Percentiles rank a stretch among this genome's conserved stretches.
Conservation (phyloP, 2,888 invertebrate species). For the Yponomeuta evonymella region DNA sequence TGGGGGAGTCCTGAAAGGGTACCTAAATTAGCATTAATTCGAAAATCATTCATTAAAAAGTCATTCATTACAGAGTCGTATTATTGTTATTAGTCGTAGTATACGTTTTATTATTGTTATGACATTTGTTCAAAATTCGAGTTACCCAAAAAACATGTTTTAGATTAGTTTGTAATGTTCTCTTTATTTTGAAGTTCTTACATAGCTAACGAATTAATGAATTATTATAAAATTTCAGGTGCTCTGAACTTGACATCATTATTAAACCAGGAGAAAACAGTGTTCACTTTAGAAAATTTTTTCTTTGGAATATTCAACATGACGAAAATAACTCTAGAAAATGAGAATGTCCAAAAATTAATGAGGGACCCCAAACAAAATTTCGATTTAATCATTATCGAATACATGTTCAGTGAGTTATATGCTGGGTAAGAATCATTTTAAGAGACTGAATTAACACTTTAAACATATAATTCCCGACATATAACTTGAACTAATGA, state of each 20-base stretch:
- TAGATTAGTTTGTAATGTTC: background rate
- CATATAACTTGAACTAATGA: no score
- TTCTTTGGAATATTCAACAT: slow-evolving; percentile 23
- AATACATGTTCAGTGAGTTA: slow-evolving; percentile 44
- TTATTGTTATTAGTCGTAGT: no score
- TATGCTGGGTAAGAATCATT: slow-evolving; percentile 34
- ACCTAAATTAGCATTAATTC: no score
- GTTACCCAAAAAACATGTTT: background rate
- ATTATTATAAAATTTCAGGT: background rate
- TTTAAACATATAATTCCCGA: no score
- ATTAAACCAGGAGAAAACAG: slow-evolving; percentile 28
- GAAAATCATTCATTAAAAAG: no score
- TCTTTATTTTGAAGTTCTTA: background rate
- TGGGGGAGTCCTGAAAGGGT: no score
- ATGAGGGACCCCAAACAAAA: slow-evolving; percentile 33
- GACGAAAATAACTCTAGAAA: slow-evolving; percentile 25
- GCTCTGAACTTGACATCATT: slow-evolving; percentile 17
- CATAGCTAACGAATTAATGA: background rate
- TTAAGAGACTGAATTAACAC: background rate
- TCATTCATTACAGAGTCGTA: no score
- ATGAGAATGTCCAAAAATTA: slow-evolving; percentile 31
- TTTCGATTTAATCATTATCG: slow-evolving; percentile 45
- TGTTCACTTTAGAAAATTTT: slow-evolving; percentile 17
- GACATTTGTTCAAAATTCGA: no score
- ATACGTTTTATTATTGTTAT: no score